Base-by-base conservation (phyloP, 30 jellyfish, hydroid and myxozoan genomes). In the Morbakka virulenta region DNA sequence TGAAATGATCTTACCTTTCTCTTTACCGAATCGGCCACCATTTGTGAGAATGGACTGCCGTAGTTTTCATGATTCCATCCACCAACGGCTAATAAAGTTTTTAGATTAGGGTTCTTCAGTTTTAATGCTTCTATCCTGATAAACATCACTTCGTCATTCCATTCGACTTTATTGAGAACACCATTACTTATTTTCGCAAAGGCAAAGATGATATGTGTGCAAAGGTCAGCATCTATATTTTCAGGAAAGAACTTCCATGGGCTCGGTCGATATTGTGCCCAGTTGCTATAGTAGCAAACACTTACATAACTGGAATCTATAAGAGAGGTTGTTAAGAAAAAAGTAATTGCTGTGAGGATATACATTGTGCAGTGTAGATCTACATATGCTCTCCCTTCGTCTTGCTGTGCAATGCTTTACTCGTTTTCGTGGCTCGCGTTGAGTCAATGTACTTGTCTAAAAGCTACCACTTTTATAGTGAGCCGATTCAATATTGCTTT, bases 61-160 rank as follows among this genome's bases (percentile, higher is more conserved):
- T 94, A 93, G 75, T 80, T 79, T 64, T 89, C 97, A 67, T 89
- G 97, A 62, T 75, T 89, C 97, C 97, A 89, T 13, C 97, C 97
- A 1, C 97, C 97, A 36, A 89, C 94, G 2, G 97, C 97, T 14
- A 89, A 84, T n/a, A 89, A 83, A 2, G 89, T 67, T 67, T 81
- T 89, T 72, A 89, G 35, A 4, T 47, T 74, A 11, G 97, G 97
- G 35, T 89, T 89, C 17, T 21, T 28, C 29, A 82, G 70, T 67
- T 89, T 89, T 75, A 82, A 67, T 35, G 63, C 87, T 49, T 62
- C 65, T 0, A 85, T 73, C 68, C 68, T 85, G 3, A 83, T 87
- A 31, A 73, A 88, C 91, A 80, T 81, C 51, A 80, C 82, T 36
- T 88, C 97, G 82, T 81, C 97, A 30, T 88, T 88, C 95, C 95